phyloP scores from a whole-genome alignment of 2,797 vertebrate genomes.

The Hypotaenidia okinawae region DNA sequence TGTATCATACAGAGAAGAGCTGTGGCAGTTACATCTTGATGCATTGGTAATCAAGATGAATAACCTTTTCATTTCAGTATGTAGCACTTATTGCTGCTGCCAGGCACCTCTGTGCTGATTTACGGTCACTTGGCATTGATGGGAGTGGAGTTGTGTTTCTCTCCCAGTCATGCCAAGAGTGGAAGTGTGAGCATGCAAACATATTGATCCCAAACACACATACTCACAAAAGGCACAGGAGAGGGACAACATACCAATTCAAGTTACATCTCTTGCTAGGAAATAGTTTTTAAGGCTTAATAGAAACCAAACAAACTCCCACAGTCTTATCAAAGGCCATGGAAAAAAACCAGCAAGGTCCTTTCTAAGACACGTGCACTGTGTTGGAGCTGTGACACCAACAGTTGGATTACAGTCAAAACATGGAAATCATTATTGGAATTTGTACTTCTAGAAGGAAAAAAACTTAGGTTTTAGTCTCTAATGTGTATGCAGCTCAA shows the following conservation, averaged over 20 bases:
- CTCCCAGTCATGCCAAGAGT: neutral
- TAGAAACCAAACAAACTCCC: neutral
- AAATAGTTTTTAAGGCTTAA: slow-evolving; percentile 5
- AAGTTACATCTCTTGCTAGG: neutral
- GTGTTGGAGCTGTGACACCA: neutral
- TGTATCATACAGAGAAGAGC: neutral
- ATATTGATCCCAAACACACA: neutral
- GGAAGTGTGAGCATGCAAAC: neutral
- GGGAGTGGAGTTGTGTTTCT: neutral
- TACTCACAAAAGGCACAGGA: neutral
- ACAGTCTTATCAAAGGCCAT: neutral
- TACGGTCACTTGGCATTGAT: neutral
- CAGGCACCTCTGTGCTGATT: slow-evolving; percentile 20
- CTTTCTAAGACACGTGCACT: neutral
- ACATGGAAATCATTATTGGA: neutral
- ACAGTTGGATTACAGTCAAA: neutral
- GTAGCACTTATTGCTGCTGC: neutral
- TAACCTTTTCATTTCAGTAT: neutral
- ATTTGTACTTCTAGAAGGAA: neutral
- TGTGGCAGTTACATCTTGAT: neutral
- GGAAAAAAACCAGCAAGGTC: neutral
- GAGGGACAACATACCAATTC: neutral
- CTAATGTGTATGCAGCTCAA: neutral
- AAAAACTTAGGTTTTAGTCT: neutral
- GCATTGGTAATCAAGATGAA: slow-evolving; percentile 26